Evolutionary conservation across 2,888 invertebrate genomes (phyloP).

Genomic region (Gastracanthus pulcherrimus): DNA sequence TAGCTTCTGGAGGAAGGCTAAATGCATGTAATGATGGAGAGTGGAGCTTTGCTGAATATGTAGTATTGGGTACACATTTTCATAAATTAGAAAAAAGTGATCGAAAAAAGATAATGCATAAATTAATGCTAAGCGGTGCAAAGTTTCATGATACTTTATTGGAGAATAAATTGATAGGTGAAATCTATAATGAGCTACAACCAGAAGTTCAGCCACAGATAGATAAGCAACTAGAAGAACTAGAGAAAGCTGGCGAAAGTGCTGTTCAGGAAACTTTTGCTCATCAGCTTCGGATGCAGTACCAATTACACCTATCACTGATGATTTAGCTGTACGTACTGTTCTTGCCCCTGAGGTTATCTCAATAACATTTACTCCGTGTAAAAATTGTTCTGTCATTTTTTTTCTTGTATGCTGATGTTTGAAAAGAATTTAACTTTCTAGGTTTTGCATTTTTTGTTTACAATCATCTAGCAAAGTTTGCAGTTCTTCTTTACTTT

Average conservation of each 20-base stretch:
- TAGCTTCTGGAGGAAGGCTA: too few species aligned
- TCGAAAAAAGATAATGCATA: not conserved
- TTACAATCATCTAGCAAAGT: too few species aligned
- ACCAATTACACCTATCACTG: constrained; percentile 34
- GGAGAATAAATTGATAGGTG: constrained; percentile 4
- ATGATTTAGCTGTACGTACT: constrained; percentile 39
- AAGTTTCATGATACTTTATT: constrained; percentile 5
- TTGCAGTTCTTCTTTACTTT: too few species aligned
- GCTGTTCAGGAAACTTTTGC: constrained; percentile 4
- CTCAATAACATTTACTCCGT: constrained; percentile 37
- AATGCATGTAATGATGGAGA: too few species aligned
- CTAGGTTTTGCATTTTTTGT: too few species aligned
- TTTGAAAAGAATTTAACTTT: too few species aligned
- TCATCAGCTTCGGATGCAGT: constrained; percentile 31
- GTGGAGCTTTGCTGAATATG: not conserved
- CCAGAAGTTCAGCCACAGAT: constrained; percentile 9
- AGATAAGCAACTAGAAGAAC: constrained; percentile 3
- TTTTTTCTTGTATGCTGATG: too few species aligned
- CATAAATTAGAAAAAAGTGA: not conserved
- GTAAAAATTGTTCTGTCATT: constrained; percentile 34
- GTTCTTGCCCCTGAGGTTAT: constrained; percentile 29
- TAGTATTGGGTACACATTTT: not conserved
- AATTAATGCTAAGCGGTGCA: constrained; percentile 9
- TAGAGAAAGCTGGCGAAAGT: constrained; percentile 5
- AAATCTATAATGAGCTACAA: constrained; percentile 8